Percentiles rank a stretch among this genome's conserved stretches.
These are phyloP conservation scores for Pterocles orientalis DNA, from an alignment of 2,113 vertebrate genomes.

Conservation along the genomic window DNA sequence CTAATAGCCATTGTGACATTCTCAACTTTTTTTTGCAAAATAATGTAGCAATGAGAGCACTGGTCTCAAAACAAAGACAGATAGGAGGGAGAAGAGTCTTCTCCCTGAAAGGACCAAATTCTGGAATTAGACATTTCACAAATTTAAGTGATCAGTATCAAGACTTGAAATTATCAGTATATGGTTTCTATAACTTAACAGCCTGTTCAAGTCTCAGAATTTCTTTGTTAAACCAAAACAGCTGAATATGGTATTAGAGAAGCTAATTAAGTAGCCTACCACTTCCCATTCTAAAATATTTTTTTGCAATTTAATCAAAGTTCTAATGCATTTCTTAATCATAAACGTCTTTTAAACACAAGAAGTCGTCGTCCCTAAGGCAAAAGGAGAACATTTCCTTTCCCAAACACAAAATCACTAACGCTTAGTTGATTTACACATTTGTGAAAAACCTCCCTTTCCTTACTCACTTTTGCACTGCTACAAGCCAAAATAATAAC, in stretches of 20 bases:
- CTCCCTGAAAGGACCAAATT: not conserved
- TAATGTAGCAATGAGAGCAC: not conserved
- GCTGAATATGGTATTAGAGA: not conserved
- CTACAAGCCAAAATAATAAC: not conserved
- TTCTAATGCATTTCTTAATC: not conserved
- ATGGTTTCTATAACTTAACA: not conserved
- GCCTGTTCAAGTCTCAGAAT: not conserved
- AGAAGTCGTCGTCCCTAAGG: not conserved
- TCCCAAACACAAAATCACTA: not conserved
- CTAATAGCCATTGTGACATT: not conserved
- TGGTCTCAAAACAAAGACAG: not conserved
- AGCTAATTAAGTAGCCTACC: not conserved
- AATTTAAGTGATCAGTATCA: not conserved
- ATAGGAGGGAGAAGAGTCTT: not conserved
- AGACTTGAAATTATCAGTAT: not conserved
- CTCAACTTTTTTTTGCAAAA: not conserved
- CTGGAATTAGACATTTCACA: not conserved
- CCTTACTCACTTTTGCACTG: not conserved
- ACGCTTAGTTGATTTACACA: not conserved
- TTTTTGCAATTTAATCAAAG: not conserved
- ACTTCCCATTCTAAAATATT: not conserved
- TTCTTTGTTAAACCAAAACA: not conserved
- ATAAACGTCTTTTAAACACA: not conserved
- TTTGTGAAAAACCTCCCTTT: not conserved
- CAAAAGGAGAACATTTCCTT: not conserved